Percentiles rank a stretch among this genome's conserved stretches.
phyloP scores from a whole-genome alignment of 2,797 vertebrate genomes.

The Nasua narica region DNA sequence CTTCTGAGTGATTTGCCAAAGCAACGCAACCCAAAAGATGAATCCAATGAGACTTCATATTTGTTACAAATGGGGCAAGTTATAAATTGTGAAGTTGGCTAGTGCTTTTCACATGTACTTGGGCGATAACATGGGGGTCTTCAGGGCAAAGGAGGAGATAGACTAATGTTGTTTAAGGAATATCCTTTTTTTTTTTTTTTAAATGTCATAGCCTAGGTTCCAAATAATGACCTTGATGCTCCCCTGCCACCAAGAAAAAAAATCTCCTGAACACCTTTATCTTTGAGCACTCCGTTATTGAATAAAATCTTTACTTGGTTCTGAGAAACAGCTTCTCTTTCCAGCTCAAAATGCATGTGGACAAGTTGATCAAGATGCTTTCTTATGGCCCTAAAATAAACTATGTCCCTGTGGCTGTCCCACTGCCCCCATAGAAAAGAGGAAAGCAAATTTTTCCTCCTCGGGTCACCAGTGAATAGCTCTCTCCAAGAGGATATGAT shows the following conservation, averaged over 20 bases:
- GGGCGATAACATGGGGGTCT: neutral
- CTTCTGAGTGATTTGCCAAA: constrained; percentile 52
- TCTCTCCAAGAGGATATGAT: neutral
- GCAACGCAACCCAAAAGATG: constrained; percentile 1
- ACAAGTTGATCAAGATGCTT: neutral
- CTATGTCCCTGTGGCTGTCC: neutral
- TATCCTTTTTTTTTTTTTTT: neutral
- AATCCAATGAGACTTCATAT: neutral
- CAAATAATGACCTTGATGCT: constrained; percentile 4
- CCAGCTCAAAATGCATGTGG: neutral
- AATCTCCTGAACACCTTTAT: neutral
- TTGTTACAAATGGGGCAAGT: neutral
- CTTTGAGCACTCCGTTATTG: neutral
- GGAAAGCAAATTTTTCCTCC: neutral
- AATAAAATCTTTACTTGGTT: neutral
- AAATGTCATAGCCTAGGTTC: neutral
- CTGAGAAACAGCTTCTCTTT: neutral
- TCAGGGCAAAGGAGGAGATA: neutral
- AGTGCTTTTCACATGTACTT: neutral
- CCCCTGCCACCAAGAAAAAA: neutral
- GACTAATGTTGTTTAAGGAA: neutral
- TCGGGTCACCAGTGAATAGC: neutral
- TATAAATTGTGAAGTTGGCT: neutral
- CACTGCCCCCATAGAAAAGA: neutral
- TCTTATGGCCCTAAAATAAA: neutral